Conservation (phyloP, 2,113 vertebrate genomes). For the Gracilinanus agilis region DNA sequence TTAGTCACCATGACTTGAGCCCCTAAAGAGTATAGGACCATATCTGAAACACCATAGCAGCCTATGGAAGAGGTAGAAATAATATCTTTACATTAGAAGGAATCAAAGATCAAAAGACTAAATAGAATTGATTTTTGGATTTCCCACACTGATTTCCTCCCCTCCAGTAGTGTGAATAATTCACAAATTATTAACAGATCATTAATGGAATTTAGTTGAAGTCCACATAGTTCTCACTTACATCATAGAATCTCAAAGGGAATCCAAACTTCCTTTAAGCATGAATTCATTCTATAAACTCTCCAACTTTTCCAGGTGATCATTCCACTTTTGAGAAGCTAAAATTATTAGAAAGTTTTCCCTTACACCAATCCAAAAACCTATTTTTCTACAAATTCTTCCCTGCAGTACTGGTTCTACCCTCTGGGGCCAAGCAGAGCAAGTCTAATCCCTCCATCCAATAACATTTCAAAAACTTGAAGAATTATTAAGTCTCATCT, state of each 20-base stretch:
- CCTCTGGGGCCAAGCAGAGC: background rate
- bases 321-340: background rate
- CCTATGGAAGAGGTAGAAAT: background rate
- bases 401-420: background rate
- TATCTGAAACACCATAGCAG: background rate
- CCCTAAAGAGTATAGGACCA: background rate
- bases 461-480: background rate
- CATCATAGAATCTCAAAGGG: background rate
- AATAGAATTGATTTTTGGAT: background rate
- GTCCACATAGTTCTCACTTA: background rate
- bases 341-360: background rate
- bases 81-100: background rate
- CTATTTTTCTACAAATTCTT: background rate
- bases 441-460: background rate
- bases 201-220: background rate
- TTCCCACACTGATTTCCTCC: background rate
- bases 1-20: background rate
- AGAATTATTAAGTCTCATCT: background rate
- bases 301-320: background rate
- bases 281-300: background rate
- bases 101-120: background rate
- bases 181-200: background rate
- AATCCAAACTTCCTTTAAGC: background rate
- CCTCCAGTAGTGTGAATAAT: background rate
- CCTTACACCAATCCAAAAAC: background rate